Evolutionary conservation across 2,113 vertebrate genomes (phyloP).

Genomic region (Leucoraja erinaceus): DNA sequence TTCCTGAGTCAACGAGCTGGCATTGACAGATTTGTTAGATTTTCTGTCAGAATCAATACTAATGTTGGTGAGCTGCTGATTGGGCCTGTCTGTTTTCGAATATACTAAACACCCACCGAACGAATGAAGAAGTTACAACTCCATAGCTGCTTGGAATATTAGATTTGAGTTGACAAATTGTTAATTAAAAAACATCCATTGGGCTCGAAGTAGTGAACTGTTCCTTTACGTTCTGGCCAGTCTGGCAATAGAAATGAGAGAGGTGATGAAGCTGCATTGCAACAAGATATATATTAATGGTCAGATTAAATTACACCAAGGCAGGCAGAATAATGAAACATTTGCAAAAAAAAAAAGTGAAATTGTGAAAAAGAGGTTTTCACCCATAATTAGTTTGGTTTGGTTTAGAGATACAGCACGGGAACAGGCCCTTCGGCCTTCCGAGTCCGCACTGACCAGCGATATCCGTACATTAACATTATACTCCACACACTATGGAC

Average conservation of each 20-base stretch:
- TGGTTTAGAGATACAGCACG: too few relatives aligned
- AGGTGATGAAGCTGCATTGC: neutral
- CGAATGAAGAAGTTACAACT: neutral
- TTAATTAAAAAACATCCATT: neutral
- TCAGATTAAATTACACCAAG: neutral
- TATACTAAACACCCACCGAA: neutral
- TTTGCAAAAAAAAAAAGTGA: neutral
- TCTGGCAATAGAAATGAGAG: neutral
- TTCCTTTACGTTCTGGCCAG: too few relatives aligned
- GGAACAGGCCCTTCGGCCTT: too few relatives aligned
- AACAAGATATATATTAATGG: neutral
- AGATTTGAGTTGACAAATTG: constrained; percentile 23
- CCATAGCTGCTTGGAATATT: neutral
- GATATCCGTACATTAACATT: too few relatives aligned
- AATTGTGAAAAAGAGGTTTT: neutral
- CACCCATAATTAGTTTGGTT: neutral
- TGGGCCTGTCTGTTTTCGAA: neutral
- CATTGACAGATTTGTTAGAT: constrained; percentile 26
- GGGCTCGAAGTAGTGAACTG: neutral
- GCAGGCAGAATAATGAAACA: neutral
- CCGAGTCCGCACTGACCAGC: too few relatives aligned
- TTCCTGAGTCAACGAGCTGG: neutral
- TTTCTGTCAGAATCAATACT: constrained; percentile 31
- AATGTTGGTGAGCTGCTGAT: constrained; percentile 4
- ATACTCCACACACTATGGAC: too few relatives aligned